Percentiles rank a stretch among this genome's conserved stretches.
Conservation (phyloP, 2,888 invertebrate species). For the Stenotaenia linearis region DNA sequence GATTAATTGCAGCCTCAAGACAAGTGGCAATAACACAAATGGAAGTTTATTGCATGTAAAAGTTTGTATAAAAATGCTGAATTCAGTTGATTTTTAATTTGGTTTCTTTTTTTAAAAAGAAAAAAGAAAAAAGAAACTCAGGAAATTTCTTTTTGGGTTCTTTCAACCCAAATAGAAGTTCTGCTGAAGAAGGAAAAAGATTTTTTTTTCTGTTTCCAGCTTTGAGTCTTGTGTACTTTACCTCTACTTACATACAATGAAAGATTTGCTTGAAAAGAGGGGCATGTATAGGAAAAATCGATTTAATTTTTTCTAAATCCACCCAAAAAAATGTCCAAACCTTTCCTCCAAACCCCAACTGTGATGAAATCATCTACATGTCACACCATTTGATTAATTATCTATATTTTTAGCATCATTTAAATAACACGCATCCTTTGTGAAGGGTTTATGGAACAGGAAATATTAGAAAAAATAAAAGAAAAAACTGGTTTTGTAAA, state of each 20-base stretch:
- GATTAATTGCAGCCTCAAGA: neutral
- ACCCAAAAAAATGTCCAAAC: neutral
- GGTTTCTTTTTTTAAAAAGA: no score
- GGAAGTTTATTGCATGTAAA: no score
- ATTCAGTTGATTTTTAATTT: no score
- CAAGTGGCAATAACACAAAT: neutral
- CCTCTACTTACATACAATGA: neutral
- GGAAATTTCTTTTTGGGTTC: neutral
- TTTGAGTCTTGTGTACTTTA: neutral
- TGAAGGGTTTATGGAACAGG: neutral
- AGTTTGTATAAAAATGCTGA: no score
- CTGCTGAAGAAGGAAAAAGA: neutral
- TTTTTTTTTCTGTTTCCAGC: neutral
- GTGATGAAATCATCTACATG: neutral
- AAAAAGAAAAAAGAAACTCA: neutral
- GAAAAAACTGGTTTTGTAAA: neutral
- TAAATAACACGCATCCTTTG: neutral
- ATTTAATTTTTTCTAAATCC: neutral
- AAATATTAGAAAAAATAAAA: neutral
- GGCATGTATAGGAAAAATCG: neutral
- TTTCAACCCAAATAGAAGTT: neutral
- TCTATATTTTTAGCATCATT: constrained; percentile 15
- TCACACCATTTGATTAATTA: neutral
- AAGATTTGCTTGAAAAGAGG: neutral
- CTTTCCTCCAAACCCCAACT: neutral